Evolutionary conservation across 1,140 invertebrate species (phyloP).

Genomic region (Linepithema humile): DNA sequence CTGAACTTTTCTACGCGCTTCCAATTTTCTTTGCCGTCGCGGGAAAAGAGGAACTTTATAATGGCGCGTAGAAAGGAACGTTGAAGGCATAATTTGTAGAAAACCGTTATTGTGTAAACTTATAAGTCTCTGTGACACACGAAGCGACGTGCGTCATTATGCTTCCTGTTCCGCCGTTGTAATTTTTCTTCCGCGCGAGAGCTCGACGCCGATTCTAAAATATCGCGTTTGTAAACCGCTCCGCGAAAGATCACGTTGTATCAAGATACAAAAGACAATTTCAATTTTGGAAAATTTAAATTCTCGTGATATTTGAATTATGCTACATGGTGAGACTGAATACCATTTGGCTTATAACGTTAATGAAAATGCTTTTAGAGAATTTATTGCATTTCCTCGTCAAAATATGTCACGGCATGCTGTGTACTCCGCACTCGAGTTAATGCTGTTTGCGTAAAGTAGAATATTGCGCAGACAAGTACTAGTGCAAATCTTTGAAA

Average conservation of each 20-base stretch:
- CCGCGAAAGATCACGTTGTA: not conserved
- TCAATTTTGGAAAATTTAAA: not conserved
- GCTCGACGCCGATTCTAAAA: not conserved
- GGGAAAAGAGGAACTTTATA: conserved; percentile 53
- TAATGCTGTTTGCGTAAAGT: conserved; percentile 1
- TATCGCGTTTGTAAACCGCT: not conserved
- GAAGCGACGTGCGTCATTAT: not conserved
- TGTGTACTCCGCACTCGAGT: not conserved
- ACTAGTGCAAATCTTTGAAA: not conserved
- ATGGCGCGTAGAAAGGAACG: not conserved
- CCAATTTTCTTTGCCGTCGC: conserved; percentile 21
- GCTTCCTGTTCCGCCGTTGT: not conserved
- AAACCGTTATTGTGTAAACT: conserved; percentile 53
- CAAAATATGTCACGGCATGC: not conserved
- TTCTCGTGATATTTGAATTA: not conserved
- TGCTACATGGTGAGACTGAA: not conserved
- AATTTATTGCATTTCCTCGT: not conserved
- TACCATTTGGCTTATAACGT: not conserved
- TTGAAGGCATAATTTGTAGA: conserved; percentile 58
- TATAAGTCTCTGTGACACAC: conserved; percentile 43
- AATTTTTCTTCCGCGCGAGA: not conserved
- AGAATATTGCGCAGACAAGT: not conserved
- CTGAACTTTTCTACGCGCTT: conserved; percentile 28
- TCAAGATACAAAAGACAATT: not conserved
- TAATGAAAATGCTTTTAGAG: not conserved